Conservation (phyloP, 1,140 invertebrate genomes). For the Drosophila teissieri region DNA sequence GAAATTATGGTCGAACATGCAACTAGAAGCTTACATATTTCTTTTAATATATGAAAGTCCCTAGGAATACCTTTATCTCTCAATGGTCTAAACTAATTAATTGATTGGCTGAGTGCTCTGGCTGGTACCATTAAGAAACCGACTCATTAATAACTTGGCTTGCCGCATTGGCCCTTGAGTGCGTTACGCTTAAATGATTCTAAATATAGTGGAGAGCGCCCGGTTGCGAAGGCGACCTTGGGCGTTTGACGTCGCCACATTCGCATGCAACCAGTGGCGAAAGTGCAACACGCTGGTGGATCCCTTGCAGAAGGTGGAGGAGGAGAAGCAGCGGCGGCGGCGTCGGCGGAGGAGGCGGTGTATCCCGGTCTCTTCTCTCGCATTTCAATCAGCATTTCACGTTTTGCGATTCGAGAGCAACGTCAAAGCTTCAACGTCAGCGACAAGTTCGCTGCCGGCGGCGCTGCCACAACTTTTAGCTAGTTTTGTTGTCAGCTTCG, state of each 20-base stretch:
- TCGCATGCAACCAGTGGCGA: constrained; percentile 71
- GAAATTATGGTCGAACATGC: too few species aligned
- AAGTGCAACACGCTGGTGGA: constrained; percentile 55
- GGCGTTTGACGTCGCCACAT: constrained; percentile 27
- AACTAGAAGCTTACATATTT: background rate
- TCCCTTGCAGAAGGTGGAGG: background rate
- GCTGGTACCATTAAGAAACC: background rate
- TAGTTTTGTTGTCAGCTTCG: constrained; percentile 43
- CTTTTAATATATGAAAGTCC: too few species aligned
- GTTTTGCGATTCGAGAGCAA: constrained; percentile 51
- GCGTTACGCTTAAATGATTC: constrained; percentile 73
- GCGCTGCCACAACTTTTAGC: constrained; percentile 31
- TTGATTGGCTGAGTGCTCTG: constrained; percentile 15
- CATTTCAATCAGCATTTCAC: constrained; percentile 35
- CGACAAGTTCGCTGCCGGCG: constrained; percentile 37
- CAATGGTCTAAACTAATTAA: constrained; percentile 3
- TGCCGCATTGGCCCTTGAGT: constrained; percentile 36
- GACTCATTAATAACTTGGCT: constrained; percentile 36
- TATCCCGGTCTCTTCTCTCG: constrained; percentile 12
- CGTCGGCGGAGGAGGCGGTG: background rate
- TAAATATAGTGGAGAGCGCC: constrained; percentile 65
- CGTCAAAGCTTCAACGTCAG: constrained; percentile 59
- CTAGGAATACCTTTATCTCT: background rate
- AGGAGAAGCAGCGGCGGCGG: background rate
- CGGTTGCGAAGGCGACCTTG: constrained; percentile 55